A percentile compares a stretch with the other conserved stretches of the same genome.
phyloP scores from a whole-genome alignment of 2,888 invertebrate species.

The Danaus chrysippus region DNA sequence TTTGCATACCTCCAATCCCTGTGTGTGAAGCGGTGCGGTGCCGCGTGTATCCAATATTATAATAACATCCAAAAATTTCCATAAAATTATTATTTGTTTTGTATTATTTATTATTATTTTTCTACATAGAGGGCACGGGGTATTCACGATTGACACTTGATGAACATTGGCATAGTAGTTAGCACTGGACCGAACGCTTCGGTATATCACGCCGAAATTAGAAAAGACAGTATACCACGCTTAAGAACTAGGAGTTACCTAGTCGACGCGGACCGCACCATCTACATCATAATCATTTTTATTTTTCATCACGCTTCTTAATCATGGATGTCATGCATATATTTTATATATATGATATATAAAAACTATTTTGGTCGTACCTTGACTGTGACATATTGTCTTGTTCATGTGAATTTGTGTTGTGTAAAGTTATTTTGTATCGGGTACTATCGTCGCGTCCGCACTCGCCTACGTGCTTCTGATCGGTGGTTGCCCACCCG shows the following conservation, averaged over 20 bases:
- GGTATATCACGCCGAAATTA: conserved; percentile 26
- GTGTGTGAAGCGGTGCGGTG: conserved; percentile 35
- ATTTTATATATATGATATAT: conserved; percentile 47
- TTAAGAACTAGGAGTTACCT: conserved; percentile 35
- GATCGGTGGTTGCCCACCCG: conserved; percentile 62
- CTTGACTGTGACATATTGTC: conserved; percentile 68
- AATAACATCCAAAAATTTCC: conserved; percentile 4
- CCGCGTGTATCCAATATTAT: conserved; percentile 16
- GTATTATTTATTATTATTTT: conserved; percentile 15
- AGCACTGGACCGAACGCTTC: conserved; percentile 35
- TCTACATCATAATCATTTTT: conserved; percentile 44
- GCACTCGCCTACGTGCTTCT: conserved; percentile 72
- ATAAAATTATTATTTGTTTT: conserved; percentile 10
- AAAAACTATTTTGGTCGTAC: conserved; percentile 79
- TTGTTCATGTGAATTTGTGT: conserved; percentile 79
- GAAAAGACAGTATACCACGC: conserved; percentile 18
- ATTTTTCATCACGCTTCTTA: conserved; percentile 65
- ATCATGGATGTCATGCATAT: conserved; percentile 56
- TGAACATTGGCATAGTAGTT: conserved; percentile 34
- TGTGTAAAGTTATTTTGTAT: conserved; percentile 58
- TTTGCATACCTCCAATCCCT: conserved; percentile 32
- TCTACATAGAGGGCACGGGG: conserved; percentile 32
- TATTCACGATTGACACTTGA: conserved; percentile 31
- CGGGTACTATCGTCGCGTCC: conserved; percentile 66
- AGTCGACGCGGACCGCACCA: conserved; percentile 55